phyloP scores from a whole-genome alignment of 2,888 invertebrate species.

The Erannis defoliaria region DNA sequence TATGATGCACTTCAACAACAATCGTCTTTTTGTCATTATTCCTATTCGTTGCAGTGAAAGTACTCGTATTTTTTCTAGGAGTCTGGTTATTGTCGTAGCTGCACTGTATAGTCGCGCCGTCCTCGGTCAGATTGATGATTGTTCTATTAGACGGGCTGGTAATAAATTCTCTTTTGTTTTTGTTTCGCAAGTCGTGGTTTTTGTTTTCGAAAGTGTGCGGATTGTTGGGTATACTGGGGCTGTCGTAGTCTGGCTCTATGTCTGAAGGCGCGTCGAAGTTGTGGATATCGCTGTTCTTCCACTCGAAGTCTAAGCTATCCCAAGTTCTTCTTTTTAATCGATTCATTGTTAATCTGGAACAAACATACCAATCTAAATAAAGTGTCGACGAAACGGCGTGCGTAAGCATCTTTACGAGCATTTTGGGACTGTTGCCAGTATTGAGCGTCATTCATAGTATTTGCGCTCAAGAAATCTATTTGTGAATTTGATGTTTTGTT shows the following conservation, averaged over 20 bases:
- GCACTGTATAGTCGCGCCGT: constrained; percentile 90
- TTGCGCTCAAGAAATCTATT: background rate
- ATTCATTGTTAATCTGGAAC: constrained; percentile 72
- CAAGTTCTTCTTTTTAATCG: constrained; percentile 84
- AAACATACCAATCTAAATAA: background rate
- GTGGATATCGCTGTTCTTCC: constrained; percentile 81
- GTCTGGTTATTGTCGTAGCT: constrained; percentile 79
- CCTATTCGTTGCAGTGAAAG: constrained; percentile 68
- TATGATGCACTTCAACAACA: constrained; percentile 91
- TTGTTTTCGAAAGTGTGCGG: constrained; percentile 79
- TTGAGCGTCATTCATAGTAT: constrained; percentile 5
- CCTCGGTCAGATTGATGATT: constrained; percentile 90
- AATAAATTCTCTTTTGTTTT: constrained; percentile 68
- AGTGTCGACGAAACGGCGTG: background rate
- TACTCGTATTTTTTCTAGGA: constrained; percentile 67
- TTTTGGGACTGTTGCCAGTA: constrained; percentile 25
- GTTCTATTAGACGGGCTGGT: constrained; percentile 88
- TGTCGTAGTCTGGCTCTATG: constrained; percentile 80
- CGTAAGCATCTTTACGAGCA: constrained; percentile 15
- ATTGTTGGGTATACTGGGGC: constrained; percentile 82
- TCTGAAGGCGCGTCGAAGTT: constrained; percentile 83
- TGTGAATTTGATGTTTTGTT: constrained; percentile 2
- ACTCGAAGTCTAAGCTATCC: constrained; percentile 88
- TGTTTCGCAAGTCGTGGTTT: constrained; percentile 60
- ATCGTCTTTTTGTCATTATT: constrained; percentile 88